Base-by-base conservation (phyloP, 2,888 invertebrate species). In the Sipha maydis region DNA sequence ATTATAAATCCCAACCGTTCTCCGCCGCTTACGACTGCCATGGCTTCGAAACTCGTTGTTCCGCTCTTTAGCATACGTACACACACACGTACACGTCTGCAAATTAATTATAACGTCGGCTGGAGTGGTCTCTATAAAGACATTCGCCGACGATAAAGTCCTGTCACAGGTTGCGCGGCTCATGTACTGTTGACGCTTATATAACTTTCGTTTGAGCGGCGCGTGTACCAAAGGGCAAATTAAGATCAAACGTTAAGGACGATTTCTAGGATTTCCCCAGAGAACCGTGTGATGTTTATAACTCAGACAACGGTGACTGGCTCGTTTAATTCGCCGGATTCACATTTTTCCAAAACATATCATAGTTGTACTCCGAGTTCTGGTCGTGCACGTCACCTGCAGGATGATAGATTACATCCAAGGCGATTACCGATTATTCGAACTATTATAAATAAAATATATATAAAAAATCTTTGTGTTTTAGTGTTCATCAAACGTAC, bases 221-320 rank as follows among this genome's bases (percentile, higher is more conserved):
- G 3, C 11, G 69, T 28, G 71, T 71, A 31, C 14, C 71, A 71
- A 28, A 71, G 71, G 54, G 78, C 21, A 56, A 78, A 54, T 28
- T n/a, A 48, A 78, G 78, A 78, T 78, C 78, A 78, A 78, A 76
- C 54, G 78, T 56, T 56, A n/a, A n/a, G 17, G 54, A 56, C 14
- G 78, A 28, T 54, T 78, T n/a, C n/a, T 25, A 21, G 1, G 11
- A 78, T 78, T 78, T 78, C 78, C 78, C 78, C 54, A 3, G 54
- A 54, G 78, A 11, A 54, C 1, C 8, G 41, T 19, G 54, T n/a
- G 41, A n/a, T 25, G 25, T 25, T 25, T 69, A 28, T n/a, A 28
- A 69, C 11, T 7, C 8, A 1, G 28, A 8, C 7, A 4, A 25
- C 25, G 61, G 25, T 61, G 21, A 19, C 61, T 8, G 67, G 7